Evolutionary conservation across 1,140 invertebrate genomes (phyloP).

Genomic region (Vollenhovia emeryi): DNA sequence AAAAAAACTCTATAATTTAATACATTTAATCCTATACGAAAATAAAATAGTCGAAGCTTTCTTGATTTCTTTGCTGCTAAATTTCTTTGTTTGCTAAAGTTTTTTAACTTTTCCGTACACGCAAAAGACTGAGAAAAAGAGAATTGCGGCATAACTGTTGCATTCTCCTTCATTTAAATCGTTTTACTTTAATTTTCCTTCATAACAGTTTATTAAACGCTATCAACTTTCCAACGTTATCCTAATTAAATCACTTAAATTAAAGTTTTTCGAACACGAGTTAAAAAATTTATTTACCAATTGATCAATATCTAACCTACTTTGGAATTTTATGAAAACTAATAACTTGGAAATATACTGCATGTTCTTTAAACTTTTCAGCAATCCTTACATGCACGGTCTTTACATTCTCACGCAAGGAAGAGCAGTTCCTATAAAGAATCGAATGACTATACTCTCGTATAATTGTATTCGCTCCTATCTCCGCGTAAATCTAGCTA

Average conservation of each 20-base stretch:
- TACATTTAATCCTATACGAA: neutral
- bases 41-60: neutral
- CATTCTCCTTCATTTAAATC: too few relatives aligned
- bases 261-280: neutral
- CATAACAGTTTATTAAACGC: too few relatives aligned
- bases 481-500: neutral
- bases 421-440: neutral
- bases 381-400: neutral
- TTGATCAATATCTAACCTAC: neutral
- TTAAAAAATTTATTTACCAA: neutral
- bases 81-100: too few relatives aligned
- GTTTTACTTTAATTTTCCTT: too few relatives aligned
- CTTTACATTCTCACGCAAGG: neutral
- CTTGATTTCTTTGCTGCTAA: too few relatives aligned
- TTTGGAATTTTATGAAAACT: neutral
- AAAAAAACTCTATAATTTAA: neutral
- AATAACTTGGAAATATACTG: neutral
- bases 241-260: neutral
- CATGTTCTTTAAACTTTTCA: neutral
- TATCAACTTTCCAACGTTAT: neutral
- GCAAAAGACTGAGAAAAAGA: too few relatives aligned
- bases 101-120: too few relatives aligned
- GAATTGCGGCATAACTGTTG: too few relatives aligned
- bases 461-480: neutral
- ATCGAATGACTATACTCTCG: neutral